Evolutionary conservation across 1,140 invertebrate genomes (phyloP).

Genomic region (Rhyacophila brunnea): DNA sequence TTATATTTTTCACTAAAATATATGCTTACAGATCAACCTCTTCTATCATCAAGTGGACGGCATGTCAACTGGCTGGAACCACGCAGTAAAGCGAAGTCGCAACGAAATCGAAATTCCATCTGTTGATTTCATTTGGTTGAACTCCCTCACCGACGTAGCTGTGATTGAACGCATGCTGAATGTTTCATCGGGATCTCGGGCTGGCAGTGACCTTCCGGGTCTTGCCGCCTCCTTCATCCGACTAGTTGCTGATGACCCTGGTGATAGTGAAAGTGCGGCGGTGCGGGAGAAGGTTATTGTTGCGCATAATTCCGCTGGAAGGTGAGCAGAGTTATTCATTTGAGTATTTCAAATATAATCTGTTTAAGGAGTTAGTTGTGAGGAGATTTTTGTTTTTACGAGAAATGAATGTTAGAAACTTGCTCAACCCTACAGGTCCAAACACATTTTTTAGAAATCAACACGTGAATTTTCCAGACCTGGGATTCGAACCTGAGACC

Average conservation of each 20-base stretch:
- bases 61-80: constrained; percentile 65
- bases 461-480: no score
- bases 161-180: constrained; percentile 58
- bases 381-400: no score
- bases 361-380: no score
- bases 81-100: constrained; percentile 62
- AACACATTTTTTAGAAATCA: no score
- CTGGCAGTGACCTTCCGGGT: constrained; percentile 41
- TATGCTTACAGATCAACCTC: constrained; percentile 58
- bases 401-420: no score
- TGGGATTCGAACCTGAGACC: no score
- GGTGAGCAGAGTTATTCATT: constrained; percentile 42
- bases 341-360: no score
- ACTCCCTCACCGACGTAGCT: constrained; percentile 74
- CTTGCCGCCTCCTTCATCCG: constrained; percentile 46
- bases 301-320: constrained; percentile 57
- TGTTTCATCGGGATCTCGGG: constrained; percentile 40
- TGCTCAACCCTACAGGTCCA: no score
- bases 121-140: constrained; percentile 71
- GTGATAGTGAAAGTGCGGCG: constrained; percentile 40
- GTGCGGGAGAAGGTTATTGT: constrained; percentile 45
- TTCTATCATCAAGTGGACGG: constrained; percentile 71
- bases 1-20: background rate
- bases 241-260: constrained; percentile 37
- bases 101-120: constrained; percentile 60